Percentiles rank a stretch among this genome's conserved stretches.
Conservation (phyloP, 2,797 vertebrate genomes). For the Gambelia wislizenii region DNA sequence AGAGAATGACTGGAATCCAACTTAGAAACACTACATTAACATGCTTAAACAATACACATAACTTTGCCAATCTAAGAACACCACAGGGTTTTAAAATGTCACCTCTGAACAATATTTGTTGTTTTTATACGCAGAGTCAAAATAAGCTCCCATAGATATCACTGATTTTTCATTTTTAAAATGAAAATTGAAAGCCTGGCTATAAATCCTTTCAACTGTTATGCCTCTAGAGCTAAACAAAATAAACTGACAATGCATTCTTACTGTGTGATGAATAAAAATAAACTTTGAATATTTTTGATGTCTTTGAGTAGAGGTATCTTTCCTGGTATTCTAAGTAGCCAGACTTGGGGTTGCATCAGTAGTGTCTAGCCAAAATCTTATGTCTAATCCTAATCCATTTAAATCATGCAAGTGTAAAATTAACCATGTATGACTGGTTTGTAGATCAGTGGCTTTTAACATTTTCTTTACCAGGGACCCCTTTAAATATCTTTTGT, state of each 20-base stretch:
- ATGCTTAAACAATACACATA: conserved; percentile 4
- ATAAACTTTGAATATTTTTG: background rate
- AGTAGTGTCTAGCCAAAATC: background rate
- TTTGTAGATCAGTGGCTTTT: too few relatives aligned
- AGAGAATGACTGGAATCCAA: background rate
- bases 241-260: background rate
- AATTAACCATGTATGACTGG: background rate
- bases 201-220: background rate
- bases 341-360: background rate
- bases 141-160: conserved; percentile 6
- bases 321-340: background rate
- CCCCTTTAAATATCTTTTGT: too few relatives aligned
- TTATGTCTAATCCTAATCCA: background rate
- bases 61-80: conserved; percentile 3
- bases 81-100: background rate
- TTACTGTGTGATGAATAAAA: background rate
- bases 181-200: conserved; percentile 5
- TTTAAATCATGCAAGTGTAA: background rate
- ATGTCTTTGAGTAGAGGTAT: background rate
- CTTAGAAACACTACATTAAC: background rate
- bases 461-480: too few relatives aligned
- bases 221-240: background rate
- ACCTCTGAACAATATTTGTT: background rate
- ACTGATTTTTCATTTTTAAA: conserved; percentile 12
- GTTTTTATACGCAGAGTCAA: background rate